Evolutionary conservation across 2,888 invertebrate species (phyloP).

Genomic region (Pinctada fucata): DNA sequence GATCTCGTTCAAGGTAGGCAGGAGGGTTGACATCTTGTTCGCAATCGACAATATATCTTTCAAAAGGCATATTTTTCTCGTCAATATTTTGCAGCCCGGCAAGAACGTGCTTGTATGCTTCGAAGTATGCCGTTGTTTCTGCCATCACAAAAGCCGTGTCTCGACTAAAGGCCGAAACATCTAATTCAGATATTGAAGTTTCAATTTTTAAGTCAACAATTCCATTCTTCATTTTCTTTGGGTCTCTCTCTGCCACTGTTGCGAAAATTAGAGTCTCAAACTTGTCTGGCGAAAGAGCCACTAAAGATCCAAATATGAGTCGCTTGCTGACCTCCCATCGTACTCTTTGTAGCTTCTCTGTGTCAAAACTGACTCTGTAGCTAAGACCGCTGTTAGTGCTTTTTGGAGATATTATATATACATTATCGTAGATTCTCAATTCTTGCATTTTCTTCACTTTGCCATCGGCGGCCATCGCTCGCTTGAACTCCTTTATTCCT

Average conservation of each 20-base stretch:
- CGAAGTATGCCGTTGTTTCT: constrained; percentile 88
- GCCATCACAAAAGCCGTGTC: constrained; percentile 84
- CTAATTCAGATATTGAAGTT: background rate
- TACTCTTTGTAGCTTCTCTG: constrained; percentile 24
- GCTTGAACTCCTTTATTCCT: constrained; percentile 81
- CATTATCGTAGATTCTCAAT: constrained; percentile 61
- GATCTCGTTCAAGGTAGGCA: constrained; percentile 42
- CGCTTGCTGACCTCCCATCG: constrained; percentile 80
- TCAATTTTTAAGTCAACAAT: constrained; percentile 28
- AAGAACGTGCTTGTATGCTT: constrained; percentile 87
- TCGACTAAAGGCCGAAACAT: constrained; percentile 16
- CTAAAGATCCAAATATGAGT: constrained; percentile 85
- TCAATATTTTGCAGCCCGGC: constrained; percentile 82
- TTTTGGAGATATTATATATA: constrained; percentile 52
- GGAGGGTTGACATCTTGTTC: constrained; percentile 49
- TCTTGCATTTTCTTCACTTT: constrained; percentile 24
- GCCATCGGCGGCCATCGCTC: background rate
- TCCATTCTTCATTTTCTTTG: constrained; percentile 8
- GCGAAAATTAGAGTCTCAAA: constrained; percentile 85
- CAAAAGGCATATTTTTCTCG: constrained; percentile 55
- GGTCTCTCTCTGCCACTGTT: constrained; percentile 75
- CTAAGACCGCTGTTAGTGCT: constrained; percentile 51
- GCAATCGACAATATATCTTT: constrained; percentile 55
- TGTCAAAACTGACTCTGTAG: constrained; percentile 46
- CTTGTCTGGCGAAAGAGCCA: constrained; percentile 84